Base-by-base conservation (phyloP, 2,888 invertebrate species). In the Acholoe squamosa region DNA sequence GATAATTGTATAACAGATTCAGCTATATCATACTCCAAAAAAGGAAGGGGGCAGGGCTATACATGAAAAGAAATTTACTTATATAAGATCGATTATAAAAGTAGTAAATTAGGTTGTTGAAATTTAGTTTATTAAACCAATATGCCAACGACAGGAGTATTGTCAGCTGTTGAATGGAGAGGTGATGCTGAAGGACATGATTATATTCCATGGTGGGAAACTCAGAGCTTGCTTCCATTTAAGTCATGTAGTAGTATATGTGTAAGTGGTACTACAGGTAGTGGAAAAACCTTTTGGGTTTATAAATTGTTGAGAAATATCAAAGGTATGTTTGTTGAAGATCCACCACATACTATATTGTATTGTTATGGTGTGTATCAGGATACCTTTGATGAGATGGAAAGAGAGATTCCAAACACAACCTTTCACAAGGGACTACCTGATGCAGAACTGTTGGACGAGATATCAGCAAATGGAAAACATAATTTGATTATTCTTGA, bases 351-450 rank as follows among this genome's bases (percentile, higher is more conserved):
- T 5, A 86, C 10, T 3, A 51, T 86, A 3, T 14, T 86, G 43
- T 86, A 43, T 51, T 43, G 52, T 22, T 86, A 86, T 43, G 86
- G 86, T 51, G 25, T 51, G 12, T 86, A 19, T 19, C 86, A 86
- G 52, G 10, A 12, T 5, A 7, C n/a, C 5, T 86, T 51, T 51
- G 52, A 86, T 10, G 25, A 86, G 3, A 52, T 86, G 19, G 86
- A 86, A 86, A n/a, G 19, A 19, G n/a, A 33, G 12, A 84, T 84
- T 14, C 86, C 52, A 16, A 51, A 51, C 25, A 14, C 52, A 5
- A 86, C n/a, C 7, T 52, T 86, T 43, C 86, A 86, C 25, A 16
- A 86, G 22, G 80, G 80, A 19, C 31, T 80, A 80, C 80, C 80
- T 28, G 7, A 80, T n/a, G 19, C 14, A 16, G 80, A 80, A 28